Conservation (phyloP, 1,140 invertebrate species). For the Spodoptera litura region DNA sequence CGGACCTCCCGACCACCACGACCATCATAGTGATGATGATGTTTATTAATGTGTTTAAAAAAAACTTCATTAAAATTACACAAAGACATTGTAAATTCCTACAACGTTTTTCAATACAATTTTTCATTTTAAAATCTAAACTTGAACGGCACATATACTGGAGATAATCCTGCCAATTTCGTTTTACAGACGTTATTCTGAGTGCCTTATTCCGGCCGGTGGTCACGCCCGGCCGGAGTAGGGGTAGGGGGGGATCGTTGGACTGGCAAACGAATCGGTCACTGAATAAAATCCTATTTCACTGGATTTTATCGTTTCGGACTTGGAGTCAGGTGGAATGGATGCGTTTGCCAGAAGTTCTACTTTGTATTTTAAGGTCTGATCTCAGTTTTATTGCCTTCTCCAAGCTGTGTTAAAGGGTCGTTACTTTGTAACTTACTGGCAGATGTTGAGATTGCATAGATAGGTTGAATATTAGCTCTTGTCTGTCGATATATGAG, state of each 20-base stretch:
- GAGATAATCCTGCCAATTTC: slow-evolving; percentile 37
- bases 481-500: too few relatives aligned
- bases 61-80: too few relatives aligned
- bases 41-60: too few relatives aligned
- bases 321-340: slow-evolving; percentile 22
- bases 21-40: too few relatives aligned
- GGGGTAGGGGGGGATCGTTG: neutral
- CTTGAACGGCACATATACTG: neutral
- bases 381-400: neutral
- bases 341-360: neutral
- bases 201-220: slow-evolving; percentile 19
- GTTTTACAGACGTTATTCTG: slow-evolving; percentile 32
- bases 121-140: neutral
- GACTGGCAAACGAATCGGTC: slow-evolving; percentile 45
- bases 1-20: too few relatives aligned
- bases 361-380: neutral
- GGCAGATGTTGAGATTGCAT: too few relatives aligned
- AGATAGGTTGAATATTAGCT: too few relatives aligned
- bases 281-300: slow-evolving; percentile 46
- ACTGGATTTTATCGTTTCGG: slow-evolving; percentile 42
- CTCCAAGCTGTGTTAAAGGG: neutral
- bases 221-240: neutral
- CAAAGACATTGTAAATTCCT: too few relatives aligned
- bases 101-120: neutral
- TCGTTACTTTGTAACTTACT: too few relatives aligned